A percentile compares a stretch with the other conserved stretches of the same genome.
These are phyloP conservation scores for Drosophila demipolita DNA, from an alignment of 2,888 invertebrate genomes.

Conservation along the genomic window DNA sequence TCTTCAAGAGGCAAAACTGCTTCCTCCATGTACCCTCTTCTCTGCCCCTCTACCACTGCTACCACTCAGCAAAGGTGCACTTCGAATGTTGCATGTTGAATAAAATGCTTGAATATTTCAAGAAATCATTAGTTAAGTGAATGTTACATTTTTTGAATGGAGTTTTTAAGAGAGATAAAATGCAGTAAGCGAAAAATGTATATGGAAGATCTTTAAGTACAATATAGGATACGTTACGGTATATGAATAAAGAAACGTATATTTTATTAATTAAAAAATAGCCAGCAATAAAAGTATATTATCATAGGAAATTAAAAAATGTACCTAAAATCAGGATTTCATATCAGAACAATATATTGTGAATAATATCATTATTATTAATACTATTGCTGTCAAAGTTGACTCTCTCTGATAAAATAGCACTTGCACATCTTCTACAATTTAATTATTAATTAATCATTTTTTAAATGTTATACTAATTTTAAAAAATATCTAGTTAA, in stretches of 20 bases:
- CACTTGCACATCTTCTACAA: too few species aligned
- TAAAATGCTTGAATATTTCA: conserved; percentile 14
- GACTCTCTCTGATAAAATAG: too few species aligned
- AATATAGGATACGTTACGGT: neutral
- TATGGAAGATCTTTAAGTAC: neutral
- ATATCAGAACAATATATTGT: neutral
- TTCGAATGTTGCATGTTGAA: conserved; percentile 8
- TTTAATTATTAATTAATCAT: too few species aligned
- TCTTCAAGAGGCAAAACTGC: neutral
- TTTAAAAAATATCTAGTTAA: too few species aligned
- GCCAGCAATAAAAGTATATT: neutral
- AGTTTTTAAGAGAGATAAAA: neutral
- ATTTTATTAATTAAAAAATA: neutral
- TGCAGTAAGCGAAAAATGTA: neutral
- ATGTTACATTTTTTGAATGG: neutral
- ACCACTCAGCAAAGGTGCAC: conserved; percentile 10
- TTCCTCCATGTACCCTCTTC: neutral
- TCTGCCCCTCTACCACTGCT: neutral
- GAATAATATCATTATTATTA: neutral
- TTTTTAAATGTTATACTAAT: too few species aligned
- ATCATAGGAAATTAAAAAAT: neutral
- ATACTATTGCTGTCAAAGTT: too few species aligned
- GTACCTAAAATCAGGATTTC: too few species aligned
- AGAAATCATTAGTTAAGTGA: conserved; percentile 11
- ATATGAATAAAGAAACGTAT: neutral